Evolutionary conservation across 2,888 invertebrate genomes (phyloP).

Genomic region (Chrysomela aeneicollis): DNA sequence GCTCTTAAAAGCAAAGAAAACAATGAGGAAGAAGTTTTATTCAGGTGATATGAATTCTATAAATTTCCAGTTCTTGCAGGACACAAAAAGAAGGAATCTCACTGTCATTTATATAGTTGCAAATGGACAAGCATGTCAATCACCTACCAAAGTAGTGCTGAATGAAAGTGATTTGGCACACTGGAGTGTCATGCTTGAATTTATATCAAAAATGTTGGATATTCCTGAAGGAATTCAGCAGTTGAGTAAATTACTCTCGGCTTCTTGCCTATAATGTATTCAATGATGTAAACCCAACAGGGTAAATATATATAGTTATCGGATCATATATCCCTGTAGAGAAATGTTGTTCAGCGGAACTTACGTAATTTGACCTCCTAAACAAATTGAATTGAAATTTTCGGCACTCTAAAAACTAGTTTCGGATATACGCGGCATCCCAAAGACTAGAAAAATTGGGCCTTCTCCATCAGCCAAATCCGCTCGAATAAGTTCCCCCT

Average conservation of each 20-base stretch:
- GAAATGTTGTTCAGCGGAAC: too few relatives aligned
- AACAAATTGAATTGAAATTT: too few relatives aligned
- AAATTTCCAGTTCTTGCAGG: constrained; percentile 24
- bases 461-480: too few relatives aligned
- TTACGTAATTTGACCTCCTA: too few relatives aligned
- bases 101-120: constrained; percentile 32
- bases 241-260: constrained; percentile 18
- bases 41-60: constrained; percentile 26
- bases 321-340: too few relatives aligned
- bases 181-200: constrained; percentile 29
- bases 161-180: constrained; percentile 26
- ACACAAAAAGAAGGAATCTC: constrained; percentile 28
- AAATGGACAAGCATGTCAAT: constrained; percentile 28
- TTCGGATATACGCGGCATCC: too few relatives aligned
- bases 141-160: constrained; percentile 32
- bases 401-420: too few relatives aligned
- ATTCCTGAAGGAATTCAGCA: constrained; percentile 34
- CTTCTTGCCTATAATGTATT: too few relatives aligned
- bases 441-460: too few relatives aligned
- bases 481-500: too few relatives aligned
- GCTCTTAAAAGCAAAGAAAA: constrained; percentile 20
- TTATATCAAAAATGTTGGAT: constrained; percentile 31
- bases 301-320: too few relatives aligned
- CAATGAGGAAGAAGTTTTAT: constrained; percentile 26
- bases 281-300: too few relatives aligned